Base-by-base conservation (phyloP, 2,797 vertebrate species). In the Enteromius argenteus region DNA sequence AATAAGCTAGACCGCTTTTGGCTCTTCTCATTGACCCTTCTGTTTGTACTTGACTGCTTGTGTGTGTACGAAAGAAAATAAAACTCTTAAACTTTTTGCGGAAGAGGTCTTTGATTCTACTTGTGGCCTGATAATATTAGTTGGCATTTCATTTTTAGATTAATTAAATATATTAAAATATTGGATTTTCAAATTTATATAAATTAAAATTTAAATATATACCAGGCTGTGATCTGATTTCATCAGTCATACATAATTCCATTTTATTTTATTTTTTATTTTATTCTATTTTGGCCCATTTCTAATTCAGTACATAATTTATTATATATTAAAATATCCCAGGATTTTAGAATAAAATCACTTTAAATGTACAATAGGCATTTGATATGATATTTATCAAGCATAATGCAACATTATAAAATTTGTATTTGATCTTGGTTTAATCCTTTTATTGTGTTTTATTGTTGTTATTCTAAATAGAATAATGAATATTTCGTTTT, bases 11-110 rank as follows among this genome's bases (percentile, higher is more conserved):
- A 35, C 49, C 4, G 2, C 44, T 39, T 51, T 35, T 71, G 17
- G 67, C 67, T 58, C 8, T 32, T 74, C 80, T 66, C 44, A 30
- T 74, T 74, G 56, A 49, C 71, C 44, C 58, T 64, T 7, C 58
- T 82, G 30, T 51, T 74, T 23, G 11, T n/a, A 23, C 42, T 74
- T 74, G 30, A 74, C 58, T 74, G 39, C 75, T 68, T 82, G 51
- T 74, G 60, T 79, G 44, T 72, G 23, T 81, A 30, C 42, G 35
- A 21, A 32, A 58, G 11, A 49, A 3, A 1, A 44, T 21, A 27
- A 97, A 96, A 93, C 5, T 30, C 56, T 58, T 11, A 96, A 9
- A 96, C 92, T 97, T 58, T 91, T 99, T 71, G 49, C 32, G 27
- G 60, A 56, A 56, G 11, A 74, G 44, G 32, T 79, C n/a, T 49